A percentile compares a stretch with the other conserved stretches of the same genome.
Conservation (phyloP, 2,888 invertebrate species). For the Lepidonotus clava region DNA sequence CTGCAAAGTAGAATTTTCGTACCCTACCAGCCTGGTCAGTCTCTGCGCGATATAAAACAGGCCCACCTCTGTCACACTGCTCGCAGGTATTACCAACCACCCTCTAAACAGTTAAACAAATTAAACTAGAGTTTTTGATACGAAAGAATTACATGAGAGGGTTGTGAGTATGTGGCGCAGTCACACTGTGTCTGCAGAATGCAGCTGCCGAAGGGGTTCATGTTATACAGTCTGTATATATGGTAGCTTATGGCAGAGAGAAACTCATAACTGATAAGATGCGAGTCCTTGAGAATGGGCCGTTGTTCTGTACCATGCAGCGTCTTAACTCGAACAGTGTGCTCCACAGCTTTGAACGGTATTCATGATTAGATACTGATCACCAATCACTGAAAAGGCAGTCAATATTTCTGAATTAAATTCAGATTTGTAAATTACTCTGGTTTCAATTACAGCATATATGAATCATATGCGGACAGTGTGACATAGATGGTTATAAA, state of each 20-base stretch:
- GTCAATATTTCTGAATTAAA: constrained; percentile 27
- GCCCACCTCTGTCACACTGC: constrained; percentile 36
- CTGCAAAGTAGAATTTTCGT: not conserved
- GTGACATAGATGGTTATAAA: constrained; percentile 3
- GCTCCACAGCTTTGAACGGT: not conserved
- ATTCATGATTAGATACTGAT: constrained; percentile 18
- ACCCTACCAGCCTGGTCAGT: not conserved
- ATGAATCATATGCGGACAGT: constrained; percentile 14
- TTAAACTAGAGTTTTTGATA: not conserved
- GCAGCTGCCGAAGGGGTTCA: not conserved
- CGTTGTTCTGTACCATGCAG: not conserved
- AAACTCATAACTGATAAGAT: not conserved
- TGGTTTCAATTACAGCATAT: not conserved
- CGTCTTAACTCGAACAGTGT: not conserved
- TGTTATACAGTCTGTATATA: constrained; percentile 43
- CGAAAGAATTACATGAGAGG: not conserved
- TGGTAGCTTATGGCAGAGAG: constrained; percentile 13
- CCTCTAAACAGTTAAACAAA: not conserved
- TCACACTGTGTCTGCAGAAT: not conserved
- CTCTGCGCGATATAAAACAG: not conserved
- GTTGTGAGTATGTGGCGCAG: not conserved
- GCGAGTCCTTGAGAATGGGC: constrained; percentile 11
- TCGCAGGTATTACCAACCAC: not conserved
- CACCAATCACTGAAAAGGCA: not conserved
- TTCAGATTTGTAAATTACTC: constrained; percentile 1